Evolutionary conservation across 2,888 invertebrate genomes (phyloP).

Genomic region (Spatulosminthurus flaviceps): DNA sequence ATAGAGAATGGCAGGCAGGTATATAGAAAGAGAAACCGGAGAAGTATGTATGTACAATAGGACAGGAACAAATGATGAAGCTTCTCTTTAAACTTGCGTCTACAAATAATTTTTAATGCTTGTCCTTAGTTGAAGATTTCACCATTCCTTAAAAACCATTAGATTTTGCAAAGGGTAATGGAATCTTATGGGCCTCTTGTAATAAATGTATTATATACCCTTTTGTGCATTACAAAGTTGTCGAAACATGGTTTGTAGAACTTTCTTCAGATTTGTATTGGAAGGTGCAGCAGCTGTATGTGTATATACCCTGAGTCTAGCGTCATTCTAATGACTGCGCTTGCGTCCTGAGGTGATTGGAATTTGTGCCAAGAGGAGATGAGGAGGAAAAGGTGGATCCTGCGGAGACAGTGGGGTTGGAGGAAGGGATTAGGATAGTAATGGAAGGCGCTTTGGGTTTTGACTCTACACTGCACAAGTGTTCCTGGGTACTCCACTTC

Average conservation of each 20-base stretch:
- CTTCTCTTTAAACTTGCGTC: not conserved
- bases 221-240: no score
- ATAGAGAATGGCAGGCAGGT: not conserved
- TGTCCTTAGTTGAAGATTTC: no score
- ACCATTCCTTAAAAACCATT: no score
- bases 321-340: not conserved
- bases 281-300: not conserved
- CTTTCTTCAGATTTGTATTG: not conserved
- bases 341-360: not conserved
- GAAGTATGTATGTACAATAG: not conserved
- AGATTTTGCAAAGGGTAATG: no score
- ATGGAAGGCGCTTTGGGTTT: not conserved
- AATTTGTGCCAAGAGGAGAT: conserved; percentile 18
- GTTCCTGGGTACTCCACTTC: not conserved
- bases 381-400: not conserved
- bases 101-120: no score
- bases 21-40: conserved; percentile 3
- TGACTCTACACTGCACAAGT: not conserved
- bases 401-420: not conserved
- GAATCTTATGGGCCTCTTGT: no score
- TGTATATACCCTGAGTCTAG: not conserved
- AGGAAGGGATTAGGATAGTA: not conserved
- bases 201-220: no score
- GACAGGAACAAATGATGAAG: conserved; percentile 14
- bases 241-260: not conserved